These are phyloP conservation scores for Actinostola sp. DNA, from an alignment of 92 coral and sea anemone genomes.

Conservation along the genomic window DNA sequence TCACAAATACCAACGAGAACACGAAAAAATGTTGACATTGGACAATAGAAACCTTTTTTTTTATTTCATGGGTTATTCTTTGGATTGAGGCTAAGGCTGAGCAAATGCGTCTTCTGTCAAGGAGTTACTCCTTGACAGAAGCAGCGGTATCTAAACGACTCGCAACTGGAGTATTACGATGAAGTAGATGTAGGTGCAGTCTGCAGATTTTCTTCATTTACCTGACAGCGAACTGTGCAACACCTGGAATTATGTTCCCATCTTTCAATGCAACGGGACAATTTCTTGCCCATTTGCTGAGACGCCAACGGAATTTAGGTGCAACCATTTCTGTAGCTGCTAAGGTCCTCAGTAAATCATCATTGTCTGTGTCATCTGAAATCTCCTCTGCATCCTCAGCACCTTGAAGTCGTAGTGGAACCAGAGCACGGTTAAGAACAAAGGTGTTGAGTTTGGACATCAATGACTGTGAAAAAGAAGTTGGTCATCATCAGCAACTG, in stretches of 20 bases:
- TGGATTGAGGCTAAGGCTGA: no score
- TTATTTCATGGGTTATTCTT: no score
- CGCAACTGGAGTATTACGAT: no score
- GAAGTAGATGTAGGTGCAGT: background rate
- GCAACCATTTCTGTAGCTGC: conserved; percentile 94
- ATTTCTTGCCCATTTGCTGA: conserved; percentile 84
- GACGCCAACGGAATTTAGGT: conserved; percentile 97
- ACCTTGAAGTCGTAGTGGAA: conserved; percentile 89
- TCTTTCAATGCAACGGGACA: conserved; percentile 88
- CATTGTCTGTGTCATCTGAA: conserved; percentile 90
- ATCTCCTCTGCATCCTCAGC: conserved; percentile 90
- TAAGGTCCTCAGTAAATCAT: conserved; percentile 88
- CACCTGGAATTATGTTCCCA: conserved; percentile 82
- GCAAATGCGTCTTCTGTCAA: no score
- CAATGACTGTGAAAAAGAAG: conserved; percentile 54
- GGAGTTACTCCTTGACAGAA: no score
- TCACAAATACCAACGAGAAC: no score
- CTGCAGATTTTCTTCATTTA: background rate
- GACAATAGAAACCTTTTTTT: no score
- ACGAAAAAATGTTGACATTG: no score
- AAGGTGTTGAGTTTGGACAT: conserved; percentile 95
- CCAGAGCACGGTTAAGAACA: conserved; percentile 88
- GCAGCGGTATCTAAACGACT: no score
- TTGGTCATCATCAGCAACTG: background rate
- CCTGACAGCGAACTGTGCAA: conserved; percentile 89